Evolutionary conservation across 2,888 invertebrate species (phyloP), one percentile per base, ranked within the genome.

Genomic region (Sinhomidia bicolor): DNA sequence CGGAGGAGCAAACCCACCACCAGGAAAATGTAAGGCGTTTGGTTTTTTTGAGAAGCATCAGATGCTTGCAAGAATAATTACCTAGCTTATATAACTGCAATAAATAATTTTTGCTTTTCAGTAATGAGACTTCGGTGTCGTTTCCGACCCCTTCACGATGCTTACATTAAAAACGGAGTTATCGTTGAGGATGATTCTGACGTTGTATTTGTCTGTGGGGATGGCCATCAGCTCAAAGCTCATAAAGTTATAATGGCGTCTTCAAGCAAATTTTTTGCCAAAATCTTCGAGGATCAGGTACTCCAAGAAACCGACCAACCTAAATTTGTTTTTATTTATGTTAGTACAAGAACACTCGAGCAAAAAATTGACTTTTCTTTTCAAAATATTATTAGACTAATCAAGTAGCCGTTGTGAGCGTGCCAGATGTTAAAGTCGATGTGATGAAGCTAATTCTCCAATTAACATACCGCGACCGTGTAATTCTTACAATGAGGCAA

Each of bases 251-350:
- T 92, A 12, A 68, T 92, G 82, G 89, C 90, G 0, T 85, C 90
- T n/a, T 84, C 90, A 5, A 91, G 91, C 9, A 90, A 89, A 54
- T 91, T 92, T 32, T 92, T 92, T 57, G 81, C 84, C 0, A 87
- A 89, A 12, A 44, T 92, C 9, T 91, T 92, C 82, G 80, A 74
- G 23, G 92, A 90, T 81, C 92, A 92, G 91, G 92, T 92, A 90
- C 41, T 57, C 2, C 12, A 51, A 51, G 2, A n/a, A n/a, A n/a
- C n/a, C n/a, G n/a, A 17, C 3, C 20, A 14, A 32, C 1, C 12
- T 32, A 1, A 29, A 57, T 57, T 79, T 79, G 17, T 41, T 14
- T n/a, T 44, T 51, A 76, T 36, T 76, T 3, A 20, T n/a, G 14
- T 47, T 47, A 47, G n/a, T 60, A 20, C 3, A 20, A 57, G n/a